Conservation (phyloP, 2,797 vertebrate genomes). For the Acropternis orthonyx region DNA sequence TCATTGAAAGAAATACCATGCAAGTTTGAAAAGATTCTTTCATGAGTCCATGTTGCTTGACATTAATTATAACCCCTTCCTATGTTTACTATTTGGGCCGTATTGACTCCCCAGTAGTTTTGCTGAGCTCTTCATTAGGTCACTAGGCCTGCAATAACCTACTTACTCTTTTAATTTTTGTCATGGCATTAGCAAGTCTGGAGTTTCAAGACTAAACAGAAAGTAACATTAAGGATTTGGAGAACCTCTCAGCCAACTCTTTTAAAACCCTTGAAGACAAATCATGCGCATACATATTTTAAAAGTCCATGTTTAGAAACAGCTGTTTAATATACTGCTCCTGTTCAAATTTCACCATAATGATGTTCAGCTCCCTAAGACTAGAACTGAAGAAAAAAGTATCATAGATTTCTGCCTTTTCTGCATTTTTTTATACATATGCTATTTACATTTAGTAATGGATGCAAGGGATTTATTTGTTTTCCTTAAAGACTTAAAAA, state of each 20-base stretch:
- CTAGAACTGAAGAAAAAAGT: not conserved
- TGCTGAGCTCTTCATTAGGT: not conserved
- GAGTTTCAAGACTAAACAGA: conserved; percentile 10
- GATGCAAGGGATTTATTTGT: not conserved
- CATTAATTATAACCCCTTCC: not conserved
- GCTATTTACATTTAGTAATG: not conserved
- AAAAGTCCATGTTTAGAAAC: conserved; percentile 38
- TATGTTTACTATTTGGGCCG: not conserved
- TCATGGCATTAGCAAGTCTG: not conserved
- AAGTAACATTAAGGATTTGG: not conserved
- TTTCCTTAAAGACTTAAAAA: not conserved
- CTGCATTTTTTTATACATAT: not conserved
- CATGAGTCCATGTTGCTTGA: not conserved
- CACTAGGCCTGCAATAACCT: not conserved
- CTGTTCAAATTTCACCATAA: conserved; percentile 17
- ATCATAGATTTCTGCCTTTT: not conserved
- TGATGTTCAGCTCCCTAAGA: not conserved
- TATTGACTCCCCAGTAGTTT: not conserved
- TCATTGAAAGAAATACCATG: not conserved
- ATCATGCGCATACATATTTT: not conserved
- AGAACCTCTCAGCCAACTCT: not conserved
- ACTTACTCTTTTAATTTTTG: not conserved
- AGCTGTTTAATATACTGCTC: conserved; percentile 30
- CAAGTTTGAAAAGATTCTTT: not conserved
- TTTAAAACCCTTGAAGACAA: conserved; percentile 19